phyloP scores from a whole-genome alignment of 2,113 vertebrate species.

The Pseudolaguvia tuberculata region DNA sequence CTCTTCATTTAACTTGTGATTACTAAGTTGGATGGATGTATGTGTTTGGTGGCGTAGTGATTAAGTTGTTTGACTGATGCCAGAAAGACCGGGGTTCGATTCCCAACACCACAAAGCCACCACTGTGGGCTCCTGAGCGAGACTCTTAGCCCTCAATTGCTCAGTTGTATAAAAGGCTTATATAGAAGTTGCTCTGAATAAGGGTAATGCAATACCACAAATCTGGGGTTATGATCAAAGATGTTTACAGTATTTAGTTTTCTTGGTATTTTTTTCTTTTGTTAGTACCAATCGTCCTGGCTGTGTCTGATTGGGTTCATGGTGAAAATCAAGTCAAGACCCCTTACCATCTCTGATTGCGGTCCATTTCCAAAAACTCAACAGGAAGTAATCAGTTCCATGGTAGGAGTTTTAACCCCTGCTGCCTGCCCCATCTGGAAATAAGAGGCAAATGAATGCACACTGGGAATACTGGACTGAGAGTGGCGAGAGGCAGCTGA shows the following conservation, averaged over 20 bases:
- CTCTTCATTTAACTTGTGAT: too few species aligned
- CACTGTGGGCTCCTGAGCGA: too few species aligned
- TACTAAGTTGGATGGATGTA: too few species aligned
- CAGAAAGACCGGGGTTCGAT: too few species aligned
- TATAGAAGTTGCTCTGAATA: too few species aligned
- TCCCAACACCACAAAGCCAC: too few species aligned
- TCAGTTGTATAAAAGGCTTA: too few species aligned
- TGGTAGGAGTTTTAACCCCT: conserved; percentile 60
- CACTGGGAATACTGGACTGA: conserved; percentile 53
- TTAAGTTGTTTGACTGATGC: too few species aligned
- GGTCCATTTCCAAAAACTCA: conserved; percentile 42
- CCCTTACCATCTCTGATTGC: conserved; percentile 36
- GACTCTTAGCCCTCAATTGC: too few species aligned
- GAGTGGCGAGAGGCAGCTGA: conserved; percentile 54
- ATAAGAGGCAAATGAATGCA: conserved; percentile 69
- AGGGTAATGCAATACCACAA: not conserved
- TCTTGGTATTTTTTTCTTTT: not conserved
- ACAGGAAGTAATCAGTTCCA: conserved; percentile 59
- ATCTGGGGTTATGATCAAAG: not conserved
- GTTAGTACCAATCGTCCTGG: not conserved
- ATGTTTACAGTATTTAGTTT: not conserved
- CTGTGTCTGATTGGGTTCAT: conserved; percentile 41
- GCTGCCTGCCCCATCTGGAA: conserved; percentile 51
- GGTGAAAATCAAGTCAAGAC: conserved; percentile 31
- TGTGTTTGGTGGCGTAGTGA: too few species aligned